phyloP scores from a whole-genome alignment of 2,113 vertebrate species.

The Forbesichthys papilliferus region DNA sequence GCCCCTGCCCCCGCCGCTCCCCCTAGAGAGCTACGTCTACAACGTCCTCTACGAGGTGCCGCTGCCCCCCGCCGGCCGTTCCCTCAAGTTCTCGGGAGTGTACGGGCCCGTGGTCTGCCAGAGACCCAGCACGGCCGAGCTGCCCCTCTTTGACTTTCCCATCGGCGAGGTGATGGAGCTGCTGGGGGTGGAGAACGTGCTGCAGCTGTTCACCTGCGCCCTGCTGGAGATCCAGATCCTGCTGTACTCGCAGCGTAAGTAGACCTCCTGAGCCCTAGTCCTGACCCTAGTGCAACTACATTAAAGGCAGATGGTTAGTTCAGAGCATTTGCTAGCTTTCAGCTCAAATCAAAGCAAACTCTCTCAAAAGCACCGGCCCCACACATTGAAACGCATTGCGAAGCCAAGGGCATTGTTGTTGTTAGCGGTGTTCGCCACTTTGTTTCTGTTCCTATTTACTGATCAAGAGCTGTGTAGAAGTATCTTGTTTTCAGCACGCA shows the following conservation, averaged over 20 bases:
- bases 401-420: too few species aligned
- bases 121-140: constrained; percentile 91
- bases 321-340: too few species aligned
- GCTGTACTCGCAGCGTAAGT: constrained; percentile 98
- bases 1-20: constrained; percentile 90
- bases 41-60: constrained; percentile 98
- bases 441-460: too few species aligned
- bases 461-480: too few species aligned
- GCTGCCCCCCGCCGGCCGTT: constrained; percentile 90
- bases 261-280: not conserved
- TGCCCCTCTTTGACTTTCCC: constrained; percentile 94
- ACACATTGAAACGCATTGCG: too few species aligned
- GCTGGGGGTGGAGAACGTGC: constrained; percentile 93
- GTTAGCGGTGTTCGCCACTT: too few species aligned
- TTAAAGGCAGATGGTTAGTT: too few species aligned
- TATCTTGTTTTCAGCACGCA: too few species aligned
- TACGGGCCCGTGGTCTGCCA: constrained; percentile 94
- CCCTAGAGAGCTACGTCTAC: constrained; percentile 97
- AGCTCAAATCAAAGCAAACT: too few species aligned
- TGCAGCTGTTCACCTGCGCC: constrained; percentile 97
- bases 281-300: not conserved
- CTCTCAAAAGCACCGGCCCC: too few species aligned
- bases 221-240: constrained; percentile 98
- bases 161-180: constrained; percentile 90
- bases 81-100: constrained; percentile 94